Percentiles rank a stretch among this genome's conserved stretches.
These are phyloP conservation scores for Disparrhopalites patrizii DNA, from an alignment of 2,888 invertebrate genomes.

Conservation along the genomic window DNA sequence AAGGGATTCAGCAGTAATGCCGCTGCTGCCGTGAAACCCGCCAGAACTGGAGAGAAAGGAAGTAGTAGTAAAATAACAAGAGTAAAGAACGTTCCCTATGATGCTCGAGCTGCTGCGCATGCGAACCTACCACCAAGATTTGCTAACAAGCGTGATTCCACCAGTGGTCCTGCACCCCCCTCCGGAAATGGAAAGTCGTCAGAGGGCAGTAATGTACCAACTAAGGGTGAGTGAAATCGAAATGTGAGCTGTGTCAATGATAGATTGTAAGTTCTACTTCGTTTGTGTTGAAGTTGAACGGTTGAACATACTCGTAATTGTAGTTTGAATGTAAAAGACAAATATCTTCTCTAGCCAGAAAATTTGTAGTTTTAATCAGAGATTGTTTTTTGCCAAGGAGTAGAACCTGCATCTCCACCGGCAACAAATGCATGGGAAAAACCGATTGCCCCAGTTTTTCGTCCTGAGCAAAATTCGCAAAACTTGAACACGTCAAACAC, in stretches of 20 bases:
- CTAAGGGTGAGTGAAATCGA: constrained; percentile 20
- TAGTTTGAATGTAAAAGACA: not conserved
- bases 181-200: not conserved
- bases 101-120: constrained; percentile 37
- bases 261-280: no score
- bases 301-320: not conserved
- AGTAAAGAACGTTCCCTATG: constrained; percentile 45
- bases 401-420: constrained; percentile 20
- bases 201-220: not conserved
- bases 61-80: constrained; percentile 15
- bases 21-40: not conserved
- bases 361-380: not conserved
- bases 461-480: constrained; percentile 22
- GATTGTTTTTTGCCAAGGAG: no score
- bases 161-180: not conserved
- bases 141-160: constrained; percentile 19
- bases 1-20: not conserved
- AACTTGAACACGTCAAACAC: not conserved
- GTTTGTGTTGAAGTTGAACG: no score
- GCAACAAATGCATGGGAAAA: constrained; percentile 37
- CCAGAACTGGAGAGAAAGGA: constrained; percentile 3
- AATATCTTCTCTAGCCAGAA: not conserved
- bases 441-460: constrained; percentile 25
- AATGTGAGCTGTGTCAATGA: no score
- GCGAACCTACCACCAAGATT: constrained; percentile 32